Evolutionary conservation across 2,888 invertebrate genomes (phyloP).

Genomic region (Ethmia dodecea): DNA sequence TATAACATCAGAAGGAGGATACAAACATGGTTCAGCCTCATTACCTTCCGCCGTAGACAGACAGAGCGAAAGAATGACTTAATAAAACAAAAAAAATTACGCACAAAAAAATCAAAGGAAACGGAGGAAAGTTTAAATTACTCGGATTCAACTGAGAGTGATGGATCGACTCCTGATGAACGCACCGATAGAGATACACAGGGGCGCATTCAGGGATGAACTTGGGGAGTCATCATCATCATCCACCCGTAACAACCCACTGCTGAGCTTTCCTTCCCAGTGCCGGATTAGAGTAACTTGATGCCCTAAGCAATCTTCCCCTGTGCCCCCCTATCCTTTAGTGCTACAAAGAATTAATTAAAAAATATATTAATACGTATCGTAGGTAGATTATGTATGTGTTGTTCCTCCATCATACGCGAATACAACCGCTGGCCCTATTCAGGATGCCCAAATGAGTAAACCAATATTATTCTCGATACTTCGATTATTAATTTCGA

Average conservation of each 20-base stretch:
- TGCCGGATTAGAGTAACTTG: neutral
- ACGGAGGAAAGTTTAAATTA: conserved; percentile 4
- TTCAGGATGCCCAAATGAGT: no score
- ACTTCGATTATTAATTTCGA: no score
- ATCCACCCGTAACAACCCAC: neutral
- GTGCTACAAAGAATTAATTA: neutral
- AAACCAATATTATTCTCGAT: no score
- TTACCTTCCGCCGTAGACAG: no score
- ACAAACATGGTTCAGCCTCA: no score
- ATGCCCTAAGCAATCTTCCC: neutral
- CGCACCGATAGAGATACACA: conserved; percentile 1
- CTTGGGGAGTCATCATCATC: neutral
- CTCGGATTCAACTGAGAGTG: neutral
- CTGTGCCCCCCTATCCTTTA: no score
- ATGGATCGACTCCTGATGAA: conserved; percentile 5
- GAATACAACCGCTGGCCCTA: no score
- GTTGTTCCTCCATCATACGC: no score
- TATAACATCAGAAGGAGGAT: no score
- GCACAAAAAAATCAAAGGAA: conserved; percentile 1
- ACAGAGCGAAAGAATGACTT: no score
- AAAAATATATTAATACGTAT: neutral
- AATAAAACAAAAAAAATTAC: no score
- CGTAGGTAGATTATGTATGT: no score
- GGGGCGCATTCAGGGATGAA: neutral
- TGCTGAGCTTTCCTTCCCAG: neutral